These are phyloP conservation scores for Agonopterix heracliana DNA, from an alignment of 2,888 invertebrate genomes.

Conservation along the genomic window DNA sequence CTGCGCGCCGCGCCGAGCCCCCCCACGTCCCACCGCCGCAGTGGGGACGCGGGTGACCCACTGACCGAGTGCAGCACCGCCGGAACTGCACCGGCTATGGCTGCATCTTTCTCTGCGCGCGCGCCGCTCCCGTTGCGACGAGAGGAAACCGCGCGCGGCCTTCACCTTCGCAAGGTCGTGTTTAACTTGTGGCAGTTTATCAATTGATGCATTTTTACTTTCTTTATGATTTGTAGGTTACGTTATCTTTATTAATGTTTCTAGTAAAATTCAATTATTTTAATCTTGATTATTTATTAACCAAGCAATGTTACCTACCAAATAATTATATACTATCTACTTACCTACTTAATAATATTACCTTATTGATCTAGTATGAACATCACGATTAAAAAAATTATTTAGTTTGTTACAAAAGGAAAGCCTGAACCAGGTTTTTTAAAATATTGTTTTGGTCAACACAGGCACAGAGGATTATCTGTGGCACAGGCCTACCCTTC, in stretches of 20 bases:
- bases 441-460: too few relatives aligned
- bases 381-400: too few relatives aligned
- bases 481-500: too few relatives aligned
- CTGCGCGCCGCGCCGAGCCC: conserved; percentile 15
- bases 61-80: conserved; percentile 66
- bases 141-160: conserved; percentile 63
- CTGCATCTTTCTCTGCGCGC: conserved; percentile 48
- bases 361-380: too few relatives aligned
- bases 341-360: too few relatives aligned
- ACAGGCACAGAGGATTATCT: too few relatives aligned
- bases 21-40: conserved; percentile 18
- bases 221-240: background rate
- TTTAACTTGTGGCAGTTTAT: conserved; percentile 9
- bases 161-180: conserved; percentile 67
- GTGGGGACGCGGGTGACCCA: conserved; percentile 55
- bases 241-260: background rate
- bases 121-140: conserved; percentile 55
- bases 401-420: too few relatives aligned
- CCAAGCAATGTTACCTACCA: too few relatives aligned
- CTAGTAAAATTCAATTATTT: too few relatives aligned
- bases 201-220: background rate
- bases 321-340: too few relatives aligned
- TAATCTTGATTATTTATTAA: too few relatives aligned
- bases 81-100: conserved; percentile 60
- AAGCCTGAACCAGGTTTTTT: too few relatives aligned